Evolutionary conservation across 2,113 vertebrate species (phyloP), one percentile per base, ranked within the genome.

Genomic region (Callorhinus ursinus): DNA sequence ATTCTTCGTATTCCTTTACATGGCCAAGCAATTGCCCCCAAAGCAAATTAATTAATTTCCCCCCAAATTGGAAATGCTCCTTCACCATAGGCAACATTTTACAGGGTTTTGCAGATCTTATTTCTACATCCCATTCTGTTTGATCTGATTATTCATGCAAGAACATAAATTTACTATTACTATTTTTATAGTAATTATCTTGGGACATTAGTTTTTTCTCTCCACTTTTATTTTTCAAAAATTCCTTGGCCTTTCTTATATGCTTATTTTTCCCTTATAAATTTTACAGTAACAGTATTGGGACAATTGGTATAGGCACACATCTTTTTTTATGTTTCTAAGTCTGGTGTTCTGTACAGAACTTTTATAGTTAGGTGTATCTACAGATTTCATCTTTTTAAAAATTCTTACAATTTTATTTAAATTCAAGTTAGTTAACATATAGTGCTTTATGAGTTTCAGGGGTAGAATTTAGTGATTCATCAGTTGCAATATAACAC

Each of bases 151-250:
- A 74, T 65, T 42, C 33, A 82, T 10, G 12, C 0, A 14, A 7
- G 67, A 74, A 74, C 5, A 90, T 90, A 63, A 72, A 90, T 31
- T 72, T 76, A 13, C 49, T 81, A n/a, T 33, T 63, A 21, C 28
- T 42, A 46, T 46, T 61, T 90, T 55, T 26, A 76, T 77, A 53
- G 31, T 90, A 80, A 81, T 81, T 82, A 59, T 46, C 7, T 67
- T 57, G 24, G 36, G 61, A 85, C n/a, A 26, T 77, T 87, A 87
- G 33, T 65, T 6, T 42, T 81, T 83, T 61, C 21, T 16, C 2
- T 90, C 22, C 84, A 69, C 24, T 61, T 88, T 91, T 82, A 72
- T 39, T 59, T 95, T 90, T 93, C 72, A 21, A 71, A 51, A 65
- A 77, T 90, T 95, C 87, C 15, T 39, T 81, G 76, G 8, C 1